Evolutionary conservation across 2,888 invertebrate species (phyloP).

Genomic region (Alentia gelatinosa): DNA sequence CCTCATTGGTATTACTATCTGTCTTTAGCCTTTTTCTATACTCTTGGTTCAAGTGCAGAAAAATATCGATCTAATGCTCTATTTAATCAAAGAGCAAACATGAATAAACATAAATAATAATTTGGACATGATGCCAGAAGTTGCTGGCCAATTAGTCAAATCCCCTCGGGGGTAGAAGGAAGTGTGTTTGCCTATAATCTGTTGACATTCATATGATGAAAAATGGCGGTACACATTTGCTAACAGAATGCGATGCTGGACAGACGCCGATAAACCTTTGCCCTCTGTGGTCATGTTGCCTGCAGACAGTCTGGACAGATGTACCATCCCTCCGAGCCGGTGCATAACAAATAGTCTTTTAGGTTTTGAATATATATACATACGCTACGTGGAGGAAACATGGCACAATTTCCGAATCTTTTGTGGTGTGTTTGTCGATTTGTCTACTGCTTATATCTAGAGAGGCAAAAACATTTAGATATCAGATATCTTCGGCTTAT

Average conservation of each 20-base stretch:
- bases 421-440: too few relatives aligned
- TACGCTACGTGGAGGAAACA: too few relatives aligned
- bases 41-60: too few relatives aligned
- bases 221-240: background rate
- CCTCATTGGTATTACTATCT: too few relatives aligned
- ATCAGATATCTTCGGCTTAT: too few relatives aligned
- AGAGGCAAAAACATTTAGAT: too few relatives aligned
- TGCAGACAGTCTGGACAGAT: background rate
- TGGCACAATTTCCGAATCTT: too few relatives aligned
- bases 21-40: too few relatives aligned
- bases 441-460: too few relatives aligned
- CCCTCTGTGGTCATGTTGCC: background rate
- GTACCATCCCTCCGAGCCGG: background rate
- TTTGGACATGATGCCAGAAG: background rate
- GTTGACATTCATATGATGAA: conserved; percentile 14
- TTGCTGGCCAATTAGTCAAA: background rate
- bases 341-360: background rate
- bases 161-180: background rate
- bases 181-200: background rate
- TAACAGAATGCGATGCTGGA: background rate
- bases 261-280: background rate
- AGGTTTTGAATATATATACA: background rate
- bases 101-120: background rate
- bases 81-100: too few relatives aligned
- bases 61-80: too few relatives aligned